Conservation (phyloP, 2,797 vertebrate species). For the Sebastolobus altivelis region DNA sequence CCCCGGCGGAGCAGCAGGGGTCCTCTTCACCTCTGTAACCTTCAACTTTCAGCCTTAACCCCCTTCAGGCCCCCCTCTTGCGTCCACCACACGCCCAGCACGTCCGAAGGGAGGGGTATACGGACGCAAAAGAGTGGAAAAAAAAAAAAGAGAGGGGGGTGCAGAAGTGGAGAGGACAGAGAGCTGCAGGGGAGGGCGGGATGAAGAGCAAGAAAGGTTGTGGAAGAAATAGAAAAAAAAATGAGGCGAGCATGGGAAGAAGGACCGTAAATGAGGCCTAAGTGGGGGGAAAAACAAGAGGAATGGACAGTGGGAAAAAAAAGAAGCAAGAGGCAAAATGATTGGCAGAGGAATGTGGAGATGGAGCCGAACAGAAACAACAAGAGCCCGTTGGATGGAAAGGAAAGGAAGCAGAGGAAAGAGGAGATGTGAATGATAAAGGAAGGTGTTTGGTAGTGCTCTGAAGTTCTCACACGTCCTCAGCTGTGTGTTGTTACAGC, state of each 20-base stretch:
- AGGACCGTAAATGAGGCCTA: constrained; percentile 17
- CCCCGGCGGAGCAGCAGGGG: constrained; percentile 84
- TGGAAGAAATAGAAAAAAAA: constrained; percentile 22
- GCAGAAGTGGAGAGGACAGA: constrained; percentile 40
- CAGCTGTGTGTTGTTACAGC: constrained; percentile 4
- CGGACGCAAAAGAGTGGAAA: constrained; percentile 37
- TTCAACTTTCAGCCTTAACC: constrained; percentile 89
- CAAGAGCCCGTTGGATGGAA: constrained; percentile 13
- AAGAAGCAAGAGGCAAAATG: constrained; percentile 5
- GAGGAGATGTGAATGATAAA: constrained; percentile 32
- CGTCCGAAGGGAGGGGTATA: constrained; percentile 44
- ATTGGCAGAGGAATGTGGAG: constrained; percentile 60
- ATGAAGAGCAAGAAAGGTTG: constrained; percentile 35
- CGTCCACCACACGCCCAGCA: constrained; percentile 75
- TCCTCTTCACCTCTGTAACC: constrained; percentile 87
- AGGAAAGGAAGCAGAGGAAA: constrained; percentile 15
- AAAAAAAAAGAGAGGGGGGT: constrained; percentile 24
- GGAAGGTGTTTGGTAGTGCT: constrained; percentile 38
- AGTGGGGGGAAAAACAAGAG: neutral
- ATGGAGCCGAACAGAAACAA: constrained; percentile 24
- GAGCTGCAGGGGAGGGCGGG: constrained; percentile 43
- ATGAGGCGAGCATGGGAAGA: constrained; percentile 10
- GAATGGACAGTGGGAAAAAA: constrained; percentile 1
- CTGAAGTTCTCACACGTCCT: constrained; percentile 35
- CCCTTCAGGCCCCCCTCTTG: constrained; percentile 81